Evolutionary conservation across 2,888 invertebrate species (phyloP).

Genomic region (Ametastegia equiseti): DNA sequence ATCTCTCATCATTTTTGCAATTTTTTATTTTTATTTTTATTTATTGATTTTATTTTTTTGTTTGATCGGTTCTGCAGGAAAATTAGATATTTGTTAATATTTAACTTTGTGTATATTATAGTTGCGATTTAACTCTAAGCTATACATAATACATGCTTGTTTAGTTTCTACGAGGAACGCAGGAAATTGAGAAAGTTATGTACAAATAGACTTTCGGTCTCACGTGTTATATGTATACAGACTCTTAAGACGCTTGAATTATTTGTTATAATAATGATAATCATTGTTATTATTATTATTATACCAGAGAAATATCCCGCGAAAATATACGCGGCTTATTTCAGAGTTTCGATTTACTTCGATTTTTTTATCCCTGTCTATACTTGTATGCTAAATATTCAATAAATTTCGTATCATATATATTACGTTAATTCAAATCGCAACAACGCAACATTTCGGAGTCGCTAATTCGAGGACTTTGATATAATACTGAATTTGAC

Average conservation of each 20-base stretch:
- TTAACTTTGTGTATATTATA: neutral
- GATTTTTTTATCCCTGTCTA: no score
- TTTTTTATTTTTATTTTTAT: no score
- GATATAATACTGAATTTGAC: conserved; percentile 19
- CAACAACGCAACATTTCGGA: neutral
- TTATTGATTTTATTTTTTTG: no score
- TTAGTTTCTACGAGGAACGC: conserved; percentile 27
- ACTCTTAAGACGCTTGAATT: conserved; percentile 4
- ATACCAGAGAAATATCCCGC: neutral
- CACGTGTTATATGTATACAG: conserved; percentile 16
- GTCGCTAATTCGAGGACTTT: conserved; percentile 29
- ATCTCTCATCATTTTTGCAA: no score
- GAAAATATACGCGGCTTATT: neutral
- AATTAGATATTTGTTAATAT: no score
- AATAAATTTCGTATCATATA: neutral
- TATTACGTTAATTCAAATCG: neutral
- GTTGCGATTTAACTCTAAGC: neutral
- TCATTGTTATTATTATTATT: neutral
- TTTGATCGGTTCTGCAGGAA: no score
- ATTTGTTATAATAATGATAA: conserved; percentile 13
- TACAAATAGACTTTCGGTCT: conserved; percentile 36
- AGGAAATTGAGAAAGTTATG: conserved; percentile 46
- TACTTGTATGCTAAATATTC: no score
- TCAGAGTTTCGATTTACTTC: neutral
- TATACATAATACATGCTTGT: neutral